Evolutionary conservation across 2,113 vertebrate species (phyloP), one percentile per base, ranked within the genome.

Genomic region (Vulpes vulpes): DNA sequence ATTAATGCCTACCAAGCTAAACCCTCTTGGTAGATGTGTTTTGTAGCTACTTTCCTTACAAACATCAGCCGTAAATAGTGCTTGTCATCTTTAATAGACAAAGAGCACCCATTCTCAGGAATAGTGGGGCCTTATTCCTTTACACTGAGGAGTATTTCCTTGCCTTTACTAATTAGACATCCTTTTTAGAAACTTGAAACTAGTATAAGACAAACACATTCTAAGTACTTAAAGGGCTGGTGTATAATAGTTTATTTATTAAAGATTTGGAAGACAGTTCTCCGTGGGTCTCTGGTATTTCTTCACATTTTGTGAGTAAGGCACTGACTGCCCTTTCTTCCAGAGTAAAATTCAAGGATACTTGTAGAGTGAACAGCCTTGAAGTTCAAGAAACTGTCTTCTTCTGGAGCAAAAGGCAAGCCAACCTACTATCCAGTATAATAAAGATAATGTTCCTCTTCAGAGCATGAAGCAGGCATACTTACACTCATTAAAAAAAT

Each of bases 31-130:
- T 51, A 55, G 35, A 57, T 38, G 17, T 35, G 49, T 73, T 83
- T 55, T 88, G 22, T 64, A 96, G 60, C 65, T 43, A 51, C 84
- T 97, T 78, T 92, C 27, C 73, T 91, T 93, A 64, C 2, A 90
- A 79, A 80, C 65, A 57, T 89, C 64, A 82, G 55, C 35, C 14
- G 32, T 43, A 60, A 76, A 82, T 49, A 57, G 22, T 84, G 38
- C 5, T 22, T 81, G 11, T 89, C 27, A 85, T 89, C 59, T 91
- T 86, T 74, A 92, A 60, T 20, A 94, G 51, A 92, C 67, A 95
- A 89, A 84, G 51, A 94, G 11, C 14, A 67, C 8, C 67, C 53
- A 19, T 89, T 91, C 67, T 91, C 10, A 74, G 51, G 81, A 74
- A 71, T 60, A 96, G 82, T 71, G 27, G 32, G 76, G 80, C n/a